Evolutionary conservation across 2,113 vertebrate species (phyloP).

Genomic region (Ageneiosus marmoratus): DNA sequence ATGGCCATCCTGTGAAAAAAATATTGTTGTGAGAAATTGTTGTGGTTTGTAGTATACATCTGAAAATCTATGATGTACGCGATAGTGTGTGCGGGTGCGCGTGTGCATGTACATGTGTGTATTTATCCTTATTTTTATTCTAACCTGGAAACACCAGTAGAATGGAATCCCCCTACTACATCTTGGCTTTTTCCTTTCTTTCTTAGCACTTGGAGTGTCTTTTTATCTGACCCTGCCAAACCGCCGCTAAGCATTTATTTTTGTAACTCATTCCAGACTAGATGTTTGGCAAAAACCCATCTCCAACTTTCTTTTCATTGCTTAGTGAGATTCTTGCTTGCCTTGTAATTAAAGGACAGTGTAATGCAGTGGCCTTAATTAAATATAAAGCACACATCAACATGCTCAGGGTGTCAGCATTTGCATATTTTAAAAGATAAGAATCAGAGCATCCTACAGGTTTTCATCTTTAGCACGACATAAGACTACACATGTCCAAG

Average conservation of each 20-base stretch:
- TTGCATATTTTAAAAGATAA: background rate
- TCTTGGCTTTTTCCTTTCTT: slow-evolving; percentile 39
- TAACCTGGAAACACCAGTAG: slow-evolving; percentile 38
- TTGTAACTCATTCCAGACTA: slow-evolving; percentile 55
- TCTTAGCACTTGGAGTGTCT: slow-evolving; percentile 48
- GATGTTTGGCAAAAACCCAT: slow-evolving; percentile 38
- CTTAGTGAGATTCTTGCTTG: slow-evolving; percentile 48
- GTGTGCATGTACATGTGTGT: no score
- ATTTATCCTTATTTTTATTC: slow-evolving; percentile 34
- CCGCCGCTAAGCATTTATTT: slow-evolving; percentile 54
- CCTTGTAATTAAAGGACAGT: slow-evolving; percentile 49
- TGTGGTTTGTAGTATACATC: background rate
- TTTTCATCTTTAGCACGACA: background rate
- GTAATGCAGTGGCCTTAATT: slow-evolving; percentile 45
- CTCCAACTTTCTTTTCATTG: slow-evolving; percentile 52
- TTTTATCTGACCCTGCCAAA: slow-evolving; percentile 51
- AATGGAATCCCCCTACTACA: slow-evolving; percentile 49
- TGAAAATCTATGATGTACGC: background rate
- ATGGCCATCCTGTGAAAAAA: slow-evolving; percentile 87
- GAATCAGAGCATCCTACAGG: slow-evolving; percentile 13
- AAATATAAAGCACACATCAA: slow-evolving; percentile 47
- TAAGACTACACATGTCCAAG: no score
- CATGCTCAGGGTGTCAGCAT: slow-evolving; percentile 8
- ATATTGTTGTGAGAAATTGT: background rate
- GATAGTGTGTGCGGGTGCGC: slow-evolving; percentile 6